phyloP scores from a whole-genome alignment of 1,140 invertebrate genomes.

The Solen grandis region DNA sequence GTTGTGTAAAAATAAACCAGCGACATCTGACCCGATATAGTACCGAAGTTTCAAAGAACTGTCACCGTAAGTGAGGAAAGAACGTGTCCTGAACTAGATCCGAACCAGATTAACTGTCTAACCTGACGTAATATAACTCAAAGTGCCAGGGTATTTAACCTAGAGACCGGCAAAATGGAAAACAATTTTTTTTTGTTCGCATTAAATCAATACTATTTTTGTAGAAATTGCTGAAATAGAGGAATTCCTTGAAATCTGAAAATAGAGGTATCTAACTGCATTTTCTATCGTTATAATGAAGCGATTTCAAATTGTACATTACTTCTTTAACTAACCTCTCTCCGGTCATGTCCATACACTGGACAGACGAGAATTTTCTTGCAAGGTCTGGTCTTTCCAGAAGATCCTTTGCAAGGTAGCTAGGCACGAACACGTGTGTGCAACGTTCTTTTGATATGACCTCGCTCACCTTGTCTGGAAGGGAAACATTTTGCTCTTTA shows the following conservation, averaged over 20 bases:
- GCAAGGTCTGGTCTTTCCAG: not conserved
- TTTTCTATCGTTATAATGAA: not conserved
- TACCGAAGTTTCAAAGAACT: no score
- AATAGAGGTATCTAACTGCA: not conserved
- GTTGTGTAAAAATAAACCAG: no score
- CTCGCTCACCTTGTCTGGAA: not conserved
- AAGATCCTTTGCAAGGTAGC: constrained; percentile 3
- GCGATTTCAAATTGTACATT: not conserved
- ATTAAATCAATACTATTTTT: not conserved
- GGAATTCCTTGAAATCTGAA: no score
- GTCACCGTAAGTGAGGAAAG: no score
- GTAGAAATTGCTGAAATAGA: not conserved
- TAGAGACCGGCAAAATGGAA: not conserved
- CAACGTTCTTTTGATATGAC: constrained; percentile 8
- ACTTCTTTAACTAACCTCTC: constrained; percentile 11
- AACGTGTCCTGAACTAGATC: no score
- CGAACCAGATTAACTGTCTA: no score
- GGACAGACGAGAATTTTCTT: not conserved
- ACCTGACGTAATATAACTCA: no score
- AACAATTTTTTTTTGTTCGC: not conserved
- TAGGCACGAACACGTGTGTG: constrained; percentile 9
- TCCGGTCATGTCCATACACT: not conserved
- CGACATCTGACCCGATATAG: no score
- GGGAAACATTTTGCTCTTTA: not conserved
- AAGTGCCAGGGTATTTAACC: no score